These are phyloP conservation scores for Megaceryle alcyon DNA, from an alignment of 2,797 vertebrate species.

Conservation along the genomic window DNA sequence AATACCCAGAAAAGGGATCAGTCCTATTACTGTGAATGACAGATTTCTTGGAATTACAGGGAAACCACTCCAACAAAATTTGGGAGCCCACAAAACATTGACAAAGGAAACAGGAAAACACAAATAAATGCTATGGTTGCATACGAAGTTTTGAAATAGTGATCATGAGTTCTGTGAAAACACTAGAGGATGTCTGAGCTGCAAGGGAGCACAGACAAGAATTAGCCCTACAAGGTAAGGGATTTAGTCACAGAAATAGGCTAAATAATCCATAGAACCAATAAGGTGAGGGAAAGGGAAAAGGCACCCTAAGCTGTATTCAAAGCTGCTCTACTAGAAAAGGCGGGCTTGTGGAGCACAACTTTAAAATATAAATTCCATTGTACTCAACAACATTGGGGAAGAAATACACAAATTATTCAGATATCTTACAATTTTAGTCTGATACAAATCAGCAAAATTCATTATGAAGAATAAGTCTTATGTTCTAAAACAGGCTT, in stretches of 20 bases:
- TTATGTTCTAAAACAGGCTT: background rate
- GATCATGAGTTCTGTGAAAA: accelerated
- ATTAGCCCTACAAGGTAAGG: background rate
- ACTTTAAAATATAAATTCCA: background rate
- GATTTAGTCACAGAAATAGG: background rate
- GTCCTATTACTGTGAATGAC: background rate
- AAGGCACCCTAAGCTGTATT: background rate
- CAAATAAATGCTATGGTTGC: background rate
- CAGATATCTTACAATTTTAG: background rate
- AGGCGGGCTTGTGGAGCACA: background rate
- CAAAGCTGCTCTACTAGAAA: background rate
- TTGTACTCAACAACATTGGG: background rate
- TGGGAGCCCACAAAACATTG: background rate
- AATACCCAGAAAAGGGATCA: background rate
- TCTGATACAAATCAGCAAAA: background rate
- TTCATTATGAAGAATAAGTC: accelerated
- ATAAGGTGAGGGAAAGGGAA: background rate
- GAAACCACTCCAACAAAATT: background rate
- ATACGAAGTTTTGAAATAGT: background rate
- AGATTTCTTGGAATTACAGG: background rate
- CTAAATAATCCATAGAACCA: background rate
- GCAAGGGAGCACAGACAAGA: background rate
- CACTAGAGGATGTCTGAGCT: background rate
- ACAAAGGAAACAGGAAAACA: background rate
- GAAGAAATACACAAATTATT: background rate